Base-by-base conservation (phyloP, 37 sponge, comb jelly and placozoan species). In the Aplysina aerophoba region DNA sequence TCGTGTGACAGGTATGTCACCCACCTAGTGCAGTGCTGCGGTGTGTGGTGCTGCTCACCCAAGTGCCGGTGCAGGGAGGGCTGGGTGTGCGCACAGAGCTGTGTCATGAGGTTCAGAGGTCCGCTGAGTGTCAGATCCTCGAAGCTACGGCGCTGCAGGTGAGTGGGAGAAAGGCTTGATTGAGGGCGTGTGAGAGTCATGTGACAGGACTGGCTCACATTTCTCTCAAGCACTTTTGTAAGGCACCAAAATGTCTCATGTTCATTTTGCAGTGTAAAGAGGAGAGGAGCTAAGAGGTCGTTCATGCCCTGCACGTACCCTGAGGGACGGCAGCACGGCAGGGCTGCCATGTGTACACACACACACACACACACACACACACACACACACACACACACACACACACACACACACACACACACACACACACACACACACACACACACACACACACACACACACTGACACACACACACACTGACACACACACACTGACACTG, bases 271-370 rank as follows among this genome's bases (percentile, higher is more conserved):
- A 89, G 53, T 24, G 84, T 62, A 11, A 69, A 15, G 74, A 89
- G 62, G 20, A 85, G 71, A 28, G 81, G 85, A 17, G 90, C 57
- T 27, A 89, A 81, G 50, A 89, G 50, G 35, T 89, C 90, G 19
- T 77, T 84, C 90, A 89, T 89, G 41, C 90, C 90, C 55, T 89
- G 90, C 16, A 80, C 75, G 80, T 89, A 89, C 19, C 86, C 85
- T 87, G 61, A 6, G 36, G 22, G 17, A 36, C 4, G 24, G 17
- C 56, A 78, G 66, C 71, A 2, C 55, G 17, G n/a, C n/a, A n/a
- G n/a, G n/a, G n/a, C n/a, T n/a, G n/a, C n/a, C n/a, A n/a, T n/a
- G 3, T 44, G 50, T 8, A 11, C 6, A 44, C 50, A 44, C 50
- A 44, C 50, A 44, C 50, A 8, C 50, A 8, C 50, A 8, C 50